phyloP scores from a whole-genome alignment of 2,113 vertebrate species.

The Chaetops frenatus region DNA sequence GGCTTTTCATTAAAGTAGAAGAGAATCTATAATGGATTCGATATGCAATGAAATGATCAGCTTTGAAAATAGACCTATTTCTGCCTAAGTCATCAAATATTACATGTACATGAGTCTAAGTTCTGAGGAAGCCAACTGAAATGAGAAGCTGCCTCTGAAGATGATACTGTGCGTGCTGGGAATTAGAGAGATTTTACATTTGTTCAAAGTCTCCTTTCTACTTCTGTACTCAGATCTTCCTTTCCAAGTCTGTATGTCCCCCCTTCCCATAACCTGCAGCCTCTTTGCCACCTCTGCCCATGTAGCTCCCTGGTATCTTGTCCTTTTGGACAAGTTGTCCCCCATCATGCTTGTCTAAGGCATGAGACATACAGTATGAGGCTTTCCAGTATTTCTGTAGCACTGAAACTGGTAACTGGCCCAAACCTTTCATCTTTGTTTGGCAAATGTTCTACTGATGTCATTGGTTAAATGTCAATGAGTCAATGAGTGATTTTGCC shows the following conservation, averaged over 20 bases:
- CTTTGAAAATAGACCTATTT: slow-evolving; percentile 56
- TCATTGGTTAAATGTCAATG: neutral
- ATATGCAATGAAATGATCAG: slow-evolving; percentile 50
- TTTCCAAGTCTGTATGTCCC: neutral
- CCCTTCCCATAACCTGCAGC: neutral
- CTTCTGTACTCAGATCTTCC: neutral
- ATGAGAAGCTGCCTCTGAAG: slow-evolving; percentile 3
- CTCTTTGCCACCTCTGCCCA: neutral
- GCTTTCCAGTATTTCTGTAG: neutral
- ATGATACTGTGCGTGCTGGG: neutral
- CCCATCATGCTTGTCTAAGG: neutral
- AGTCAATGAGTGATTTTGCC: neutral
- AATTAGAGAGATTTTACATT: neutral
- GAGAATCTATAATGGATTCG: slow-evolving; percentile 38
- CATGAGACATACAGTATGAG: neutral
- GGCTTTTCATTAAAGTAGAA: slow-evolving; percentile 49
- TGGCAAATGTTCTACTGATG: neutral
- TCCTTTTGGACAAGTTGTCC: neutral
- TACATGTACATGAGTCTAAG: neutral
- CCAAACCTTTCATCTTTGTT: neutral
- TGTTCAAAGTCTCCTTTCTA: neutral
- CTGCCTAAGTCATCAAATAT: slow-evolving; percentile 53
- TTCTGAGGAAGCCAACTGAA: slow-evolving; percentile 22
- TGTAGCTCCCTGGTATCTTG: neutral
- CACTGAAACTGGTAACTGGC: neutral